A percentile compares a stretch with the other conserved stretches of the same genome.
Conservation (phyloP, 2,113 vertebrate species). For the Accipiter virgatus region DNA sequence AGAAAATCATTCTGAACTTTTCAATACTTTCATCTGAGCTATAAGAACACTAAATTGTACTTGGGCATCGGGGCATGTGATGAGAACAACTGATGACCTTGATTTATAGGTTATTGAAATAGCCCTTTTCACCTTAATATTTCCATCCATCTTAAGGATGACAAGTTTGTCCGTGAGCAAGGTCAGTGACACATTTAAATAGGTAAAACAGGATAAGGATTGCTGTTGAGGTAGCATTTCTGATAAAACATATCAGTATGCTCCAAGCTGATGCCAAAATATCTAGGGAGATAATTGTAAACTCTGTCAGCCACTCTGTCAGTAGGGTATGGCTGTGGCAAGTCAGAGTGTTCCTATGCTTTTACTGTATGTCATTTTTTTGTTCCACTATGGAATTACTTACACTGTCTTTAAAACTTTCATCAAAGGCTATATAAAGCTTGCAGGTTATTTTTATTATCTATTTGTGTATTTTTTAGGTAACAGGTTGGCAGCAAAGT, state of each 20-base stretch:
- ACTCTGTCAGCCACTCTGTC: background rate
- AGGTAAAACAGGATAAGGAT: background rate
- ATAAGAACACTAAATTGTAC: background rate
- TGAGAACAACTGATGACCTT: background rate
- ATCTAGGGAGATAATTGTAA: background rate
- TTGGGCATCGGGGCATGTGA: background rate
- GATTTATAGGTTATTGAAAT: background rate
- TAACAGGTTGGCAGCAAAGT: background rate
- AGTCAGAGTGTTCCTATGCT: background rate
- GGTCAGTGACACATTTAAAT: background rate
- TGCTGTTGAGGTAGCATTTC: background rate
- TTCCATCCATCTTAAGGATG: background rate
- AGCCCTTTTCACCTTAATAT: background rate
- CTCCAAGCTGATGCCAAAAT: background rate
- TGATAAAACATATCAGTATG: background rate
- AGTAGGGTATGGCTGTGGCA: background rate
- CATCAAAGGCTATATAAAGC: background rate
- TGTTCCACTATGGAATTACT: background rate
- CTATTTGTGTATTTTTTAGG: background rate
- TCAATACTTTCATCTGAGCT: background rate
- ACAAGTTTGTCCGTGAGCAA: background rate
- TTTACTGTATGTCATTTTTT: background rate
- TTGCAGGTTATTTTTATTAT: background rate
- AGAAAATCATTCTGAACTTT: background rate
- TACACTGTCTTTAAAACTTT: background rate